A percentile compares a stretch with the other conserved stretches of the same genome.
Conservation (phyloP, 1,140 invertebrate genomes). For the Nasonia longicornis region DNA sequence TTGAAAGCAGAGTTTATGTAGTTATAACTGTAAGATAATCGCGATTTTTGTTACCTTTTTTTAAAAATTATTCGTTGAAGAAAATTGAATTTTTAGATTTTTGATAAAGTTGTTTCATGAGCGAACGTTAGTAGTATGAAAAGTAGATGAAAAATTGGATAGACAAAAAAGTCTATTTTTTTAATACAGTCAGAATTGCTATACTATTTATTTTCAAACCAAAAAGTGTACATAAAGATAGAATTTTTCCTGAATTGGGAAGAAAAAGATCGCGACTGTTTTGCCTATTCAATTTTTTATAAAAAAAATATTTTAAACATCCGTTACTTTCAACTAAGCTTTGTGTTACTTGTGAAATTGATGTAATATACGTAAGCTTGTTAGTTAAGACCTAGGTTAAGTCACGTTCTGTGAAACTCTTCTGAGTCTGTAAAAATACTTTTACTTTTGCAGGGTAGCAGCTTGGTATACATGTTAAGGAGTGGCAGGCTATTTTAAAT, state of each 20-base stretch:
- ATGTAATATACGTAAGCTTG: constrained; percentile 10
- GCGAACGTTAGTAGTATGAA: background rate
- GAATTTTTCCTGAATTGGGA: constrained; percentile 4
- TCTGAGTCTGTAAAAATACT: constrained; percentile 45
- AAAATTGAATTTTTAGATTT: background rate
- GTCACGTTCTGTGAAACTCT: constrained; percentile 37
- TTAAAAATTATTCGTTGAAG: background rate
- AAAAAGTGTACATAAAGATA: constrained; percentile 1
- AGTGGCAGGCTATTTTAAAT: constrained; percentile 48
- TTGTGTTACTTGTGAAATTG: background rate
- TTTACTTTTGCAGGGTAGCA: constrained; percentile 63
- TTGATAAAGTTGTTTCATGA: background rate
- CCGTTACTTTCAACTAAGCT: constrained; percentile 11
- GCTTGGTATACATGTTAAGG: constrained; percentile 51
- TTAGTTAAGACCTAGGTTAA: constrained; percentile 22
- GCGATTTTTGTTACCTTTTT: constrained; percentile 26
- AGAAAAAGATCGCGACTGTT: background rate
- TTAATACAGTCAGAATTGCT: background rate
- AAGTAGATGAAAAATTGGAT: background rate
- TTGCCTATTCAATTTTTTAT: constrained; percentile 30
- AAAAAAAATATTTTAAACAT: background rate
- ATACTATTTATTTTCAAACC: constrained; percentile 2
- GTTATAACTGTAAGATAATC: constrained; percentile 27
- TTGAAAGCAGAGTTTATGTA: constrained; percentile 20
- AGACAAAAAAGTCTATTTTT: background rate